Conservation (phyloP, 2,888 invertebrate species). For the Drosophila aldrichi region DNA sequence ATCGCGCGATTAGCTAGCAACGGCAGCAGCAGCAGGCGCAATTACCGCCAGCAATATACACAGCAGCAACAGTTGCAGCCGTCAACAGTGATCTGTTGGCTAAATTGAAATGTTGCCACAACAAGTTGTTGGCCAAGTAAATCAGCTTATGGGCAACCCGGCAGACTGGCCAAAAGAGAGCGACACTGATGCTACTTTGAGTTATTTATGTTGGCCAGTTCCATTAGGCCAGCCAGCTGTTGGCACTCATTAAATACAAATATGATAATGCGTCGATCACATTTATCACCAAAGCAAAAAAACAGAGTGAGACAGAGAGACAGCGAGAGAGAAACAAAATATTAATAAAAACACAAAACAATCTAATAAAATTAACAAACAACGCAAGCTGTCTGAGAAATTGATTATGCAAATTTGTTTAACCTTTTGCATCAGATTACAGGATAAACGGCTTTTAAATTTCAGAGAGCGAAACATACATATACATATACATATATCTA, state of each 20-base stretch:
- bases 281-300: constrained; percentile 45
- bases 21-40: constrained; percentile 21
- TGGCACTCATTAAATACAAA: constrained; percentile 50
- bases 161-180: constrained; percentile 28
- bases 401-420: constrained; percentile 58
- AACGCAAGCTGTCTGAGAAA: constrained; percentile 36
- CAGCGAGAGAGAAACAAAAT: constrained; percentile 7
- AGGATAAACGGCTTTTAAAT: constrained; percentile 10
- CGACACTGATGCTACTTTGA: constrained; percentile 29
- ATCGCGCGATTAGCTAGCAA: constrained; percentile 64
- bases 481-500: no score
- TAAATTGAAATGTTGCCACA: constrained; percentile 69
- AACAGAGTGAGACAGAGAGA: constrained; percentile 5
- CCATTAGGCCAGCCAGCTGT: constrained; percentile 35
- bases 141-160: constrained; percentile 17
- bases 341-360: not conserved
- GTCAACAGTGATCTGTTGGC: constrained; percentile 51
- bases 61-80: constrained; percentile 25
- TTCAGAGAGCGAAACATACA: not conserved
- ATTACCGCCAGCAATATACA: constrained; percentile 36
- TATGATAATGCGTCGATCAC: constrained; percentile 38
- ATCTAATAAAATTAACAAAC: constrained; percentile 8
- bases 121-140: constrained; percentile 33
- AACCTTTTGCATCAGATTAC: constrained; percentile 14
- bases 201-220: constrained; percentile 28